phyloP scores from a whole-genome alignment of 2,888 invertebrate genomes.

The Lysandra coridon region DNA sequence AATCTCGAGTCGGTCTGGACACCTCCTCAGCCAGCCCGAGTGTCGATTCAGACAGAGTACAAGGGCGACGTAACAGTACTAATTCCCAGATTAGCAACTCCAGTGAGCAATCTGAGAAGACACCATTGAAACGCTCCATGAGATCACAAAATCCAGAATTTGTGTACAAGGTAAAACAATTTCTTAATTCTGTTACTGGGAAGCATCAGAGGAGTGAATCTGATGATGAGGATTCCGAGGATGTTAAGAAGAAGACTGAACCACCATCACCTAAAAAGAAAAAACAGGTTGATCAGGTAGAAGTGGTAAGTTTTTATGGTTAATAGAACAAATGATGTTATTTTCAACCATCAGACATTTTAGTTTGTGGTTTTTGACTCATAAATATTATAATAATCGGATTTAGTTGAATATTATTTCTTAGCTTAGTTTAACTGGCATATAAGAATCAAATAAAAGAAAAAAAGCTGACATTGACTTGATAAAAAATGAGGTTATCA shows the following conservation, averaged over 20 bases:
- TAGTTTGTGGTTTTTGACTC: neutral
- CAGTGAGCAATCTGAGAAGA: conserved; percentile 62
- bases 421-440: neutral
- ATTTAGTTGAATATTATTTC: neutral
- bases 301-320: conserved; percentile 38
- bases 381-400: neutral
- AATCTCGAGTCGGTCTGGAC: conserved; percentile 70
- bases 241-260: conserved; percentile 51
- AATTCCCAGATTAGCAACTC: conserved; percentile 63
- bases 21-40: conserved; percentile 62
- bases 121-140: conserved; percentile 72
- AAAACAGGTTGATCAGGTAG: conserved; percentile 44
- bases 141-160: conserved; percentile 83
- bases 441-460: neutral
- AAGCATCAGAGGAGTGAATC: conserved; percentile 54
- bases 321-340: neutral
- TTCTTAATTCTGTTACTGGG: conserved; percentile 77
- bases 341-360: neutral
- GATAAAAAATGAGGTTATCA: conserved; percentile 27
- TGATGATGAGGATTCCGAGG: conserved; percentile 55
- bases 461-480: neutral
- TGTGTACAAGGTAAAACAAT: conserved; percentile 81
- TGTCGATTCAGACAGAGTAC: conserved; percentile 59
- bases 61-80: conserved; percentile 59
- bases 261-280: conserved; percentile 47